phyloP scores from a whole-genome alignment of 2,113 vertebrate species.

The Heliornis fulica region DNA sequence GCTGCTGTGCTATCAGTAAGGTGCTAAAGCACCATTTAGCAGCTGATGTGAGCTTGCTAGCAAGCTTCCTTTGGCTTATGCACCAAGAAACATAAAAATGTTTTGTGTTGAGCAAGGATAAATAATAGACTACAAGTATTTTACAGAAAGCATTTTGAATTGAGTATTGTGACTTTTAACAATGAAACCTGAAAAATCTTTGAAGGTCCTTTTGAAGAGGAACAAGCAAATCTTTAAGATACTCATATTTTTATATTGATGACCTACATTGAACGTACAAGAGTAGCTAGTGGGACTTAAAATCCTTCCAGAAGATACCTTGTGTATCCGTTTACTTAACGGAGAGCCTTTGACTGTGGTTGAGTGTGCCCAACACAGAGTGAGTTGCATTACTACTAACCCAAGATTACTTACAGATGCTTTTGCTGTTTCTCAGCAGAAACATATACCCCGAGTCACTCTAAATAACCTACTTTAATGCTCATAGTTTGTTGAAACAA shows the following conservation, averaged over 20 bases:
- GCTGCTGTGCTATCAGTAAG: not conserved
- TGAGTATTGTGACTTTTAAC: not conserved
- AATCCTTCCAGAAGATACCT: not conserved
- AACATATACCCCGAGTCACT: not conserved
- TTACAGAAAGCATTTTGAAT: not conserved
- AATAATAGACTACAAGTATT: not conserved
- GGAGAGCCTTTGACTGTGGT: not conserved
- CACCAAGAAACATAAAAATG: not conserved
- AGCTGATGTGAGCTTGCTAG: not conserved
- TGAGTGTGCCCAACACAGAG: not conserved
- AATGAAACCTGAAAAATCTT: not conserved
- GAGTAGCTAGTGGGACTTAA: not conserved
- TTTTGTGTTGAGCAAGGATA: not conserved
- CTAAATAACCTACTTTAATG: not conserved
- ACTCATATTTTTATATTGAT: not conserved
- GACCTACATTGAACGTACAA: not conserved
- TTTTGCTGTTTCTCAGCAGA: not conserved
- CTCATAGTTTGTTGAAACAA: not conserved
- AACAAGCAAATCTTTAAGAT: not conserved
- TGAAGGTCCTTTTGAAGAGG: not conserved
- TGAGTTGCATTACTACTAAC: rapidly evolving
- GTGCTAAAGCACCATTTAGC: not conserved
- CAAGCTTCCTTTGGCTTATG: not conserved
- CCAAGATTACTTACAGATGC: not conserved
- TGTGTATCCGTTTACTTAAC: not conserved